These are phyloP conservation scores for Caradrina clavipalpis DNA, from an alignment of 2,888 invertebrate genomes.

Conservation along the genomic window DNA sequence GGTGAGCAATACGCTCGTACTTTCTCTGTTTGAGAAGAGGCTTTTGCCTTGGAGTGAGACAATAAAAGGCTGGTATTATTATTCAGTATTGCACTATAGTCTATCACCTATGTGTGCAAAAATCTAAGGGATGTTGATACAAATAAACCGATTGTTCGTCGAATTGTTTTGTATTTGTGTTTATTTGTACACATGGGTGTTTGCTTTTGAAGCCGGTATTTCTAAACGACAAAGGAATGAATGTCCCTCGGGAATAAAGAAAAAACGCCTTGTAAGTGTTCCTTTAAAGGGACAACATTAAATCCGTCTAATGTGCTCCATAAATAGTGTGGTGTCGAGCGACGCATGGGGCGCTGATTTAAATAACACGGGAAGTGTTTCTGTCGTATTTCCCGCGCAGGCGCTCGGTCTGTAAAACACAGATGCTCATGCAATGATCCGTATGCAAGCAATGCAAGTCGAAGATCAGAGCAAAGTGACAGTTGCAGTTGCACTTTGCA, in stretches of 20 bases:
- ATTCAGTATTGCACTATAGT: too few relatives aligned
- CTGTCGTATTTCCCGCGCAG: constrained; percentile 18
- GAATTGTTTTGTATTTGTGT: not conserved
- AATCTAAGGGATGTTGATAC: not conserved
- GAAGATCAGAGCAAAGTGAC: too few relatives aligned
- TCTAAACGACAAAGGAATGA: constrained; percentile 18
- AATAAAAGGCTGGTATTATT: too few relatives aligned
- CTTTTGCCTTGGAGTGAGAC: too few relatives aligned
- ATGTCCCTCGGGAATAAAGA: constrained; percentile 19
- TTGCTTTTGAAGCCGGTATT: constrained; percentile 12
- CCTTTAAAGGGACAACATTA: constrained; percentile 12
- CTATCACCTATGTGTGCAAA: too few relatives aligned
- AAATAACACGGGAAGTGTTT: not conserved
- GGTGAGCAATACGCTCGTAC: too few relatives aligned
- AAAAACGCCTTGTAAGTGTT: constrained; percentile 1
- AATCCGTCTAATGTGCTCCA: constrained; percentile 19
- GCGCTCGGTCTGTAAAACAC: not conserved
- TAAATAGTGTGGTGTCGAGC: constrained; percentile 19
- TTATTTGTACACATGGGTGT: constrained; percentile 12
- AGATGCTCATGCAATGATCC: too few relatives aligned
- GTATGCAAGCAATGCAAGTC: too few relatives aligned
- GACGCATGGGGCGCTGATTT: constrained; percentile 4
- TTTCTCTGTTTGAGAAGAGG: too few relatives aligned
- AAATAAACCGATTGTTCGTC: not conserved
- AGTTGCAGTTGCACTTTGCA: too few relatives aligned